Evolutionary conservation across 2,888 invertebrate genomes (phyloP).

Genomic region (Ennomos erosarius): DNA sequence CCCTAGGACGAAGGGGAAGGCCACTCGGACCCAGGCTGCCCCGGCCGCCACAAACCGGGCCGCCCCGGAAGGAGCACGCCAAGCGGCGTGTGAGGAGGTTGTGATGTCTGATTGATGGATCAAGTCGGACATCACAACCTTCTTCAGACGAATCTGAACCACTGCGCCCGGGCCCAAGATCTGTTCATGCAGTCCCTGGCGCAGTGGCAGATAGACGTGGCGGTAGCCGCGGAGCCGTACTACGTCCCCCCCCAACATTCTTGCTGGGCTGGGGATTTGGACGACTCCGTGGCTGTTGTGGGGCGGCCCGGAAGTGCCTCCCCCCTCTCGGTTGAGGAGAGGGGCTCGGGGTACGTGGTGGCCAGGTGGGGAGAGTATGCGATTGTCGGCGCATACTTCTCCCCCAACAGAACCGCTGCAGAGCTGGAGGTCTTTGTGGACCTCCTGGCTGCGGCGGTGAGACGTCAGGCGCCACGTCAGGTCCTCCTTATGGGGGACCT

Average conservation of each 20-base stretch:
- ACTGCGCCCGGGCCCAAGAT: constrained; percentile 28
- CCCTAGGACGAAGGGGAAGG: constrained; percentile 2
- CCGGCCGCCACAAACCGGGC: constrained; percentile 1
- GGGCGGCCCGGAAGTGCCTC: background rate
- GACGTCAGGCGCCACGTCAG: constrained; percentile 9
- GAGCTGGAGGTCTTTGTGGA: constrained; percentile 34
- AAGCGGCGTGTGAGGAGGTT: constrained; percentile 7
- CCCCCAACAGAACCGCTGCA: constrained; percentile 32
- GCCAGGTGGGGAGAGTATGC: constrained; percentile 8
- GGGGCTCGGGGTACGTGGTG: constrained; percentile 24
- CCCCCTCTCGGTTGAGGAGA: constrained; percentile 2
- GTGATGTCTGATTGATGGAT: constrained; percentile 16
- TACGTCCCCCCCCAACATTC: constrained; percentile 4
- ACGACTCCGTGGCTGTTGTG: constrained; percentile 2
- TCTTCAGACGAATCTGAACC: constrained; percentile 33
- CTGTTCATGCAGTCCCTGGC: constrained; percentile 20
- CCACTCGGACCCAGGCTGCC: background rate
- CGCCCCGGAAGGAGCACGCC: background rate
- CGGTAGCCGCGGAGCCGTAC: background rate
- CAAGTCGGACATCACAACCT: constrained; percentile 7
- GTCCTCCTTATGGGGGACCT: constrained; percentile 12
- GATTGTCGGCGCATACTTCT: constrained; percentile 34
- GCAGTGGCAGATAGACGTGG: constrained; percentile 27
- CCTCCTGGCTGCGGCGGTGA: constrained; percentile 15
- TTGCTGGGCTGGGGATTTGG: constrained; percentile 7